phyloP scores from a whole-genome alignment of 2,888 invertebrate genomes.

The Drosophila niveifrons region DNA sequence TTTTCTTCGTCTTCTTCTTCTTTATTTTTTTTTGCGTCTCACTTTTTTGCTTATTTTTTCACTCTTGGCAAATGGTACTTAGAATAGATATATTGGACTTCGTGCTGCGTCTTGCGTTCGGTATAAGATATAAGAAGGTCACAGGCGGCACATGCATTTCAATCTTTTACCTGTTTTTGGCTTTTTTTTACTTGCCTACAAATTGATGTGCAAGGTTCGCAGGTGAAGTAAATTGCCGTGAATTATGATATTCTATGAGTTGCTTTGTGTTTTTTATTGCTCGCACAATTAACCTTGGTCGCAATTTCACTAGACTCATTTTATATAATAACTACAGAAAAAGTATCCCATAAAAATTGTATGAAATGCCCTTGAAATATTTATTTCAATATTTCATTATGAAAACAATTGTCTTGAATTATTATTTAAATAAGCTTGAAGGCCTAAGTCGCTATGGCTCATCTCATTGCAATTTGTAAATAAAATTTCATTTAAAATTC shows the following conservation, averaged over 20 bases:
- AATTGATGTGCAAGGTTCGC: conserved; percentile 47
- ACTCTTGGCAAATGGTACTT: conserved; percentile 20
- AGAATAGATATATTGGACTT: conserved; percentile 26
- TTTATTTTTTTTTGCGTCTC: conserved; percentile 10
- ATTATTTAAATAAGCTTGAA: neutral
- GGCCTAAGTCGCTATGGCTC: too few relatives aligned
- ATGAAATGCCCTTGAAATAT: conserved; percentile 29
- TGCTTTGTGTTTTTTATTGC: conserved; percentile 56
- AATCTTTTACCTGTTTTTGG: conserved; percentile 63
- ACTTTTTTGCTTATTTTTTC: conserved; percentile 32
- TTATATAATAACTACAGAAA: conserved; percentile 38
- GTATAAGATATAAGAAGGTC: conserved; percentile 35
- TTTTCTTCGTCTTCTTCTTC: conserved; percentile 19
- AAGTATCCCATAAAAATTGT: conserved; percentile 12
- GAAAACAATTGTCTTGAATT: neutral
- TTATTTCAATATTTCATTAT: neutral
- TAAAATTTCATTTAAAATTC: too few relatives aligned
- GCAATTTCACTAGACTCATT: conserved; percentile 54
- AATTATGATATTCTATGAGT: conserved; percentile 63
- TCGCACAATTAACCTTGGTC: conserved; percentile 71
- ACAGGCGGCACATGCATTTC: conserved; percentile 25
- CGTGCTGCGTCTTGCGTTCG: conserved; percentile 10
- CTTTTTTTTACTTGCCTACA: conserved; percentile 17
- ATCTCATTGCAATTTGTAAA: too few relatives aligned
- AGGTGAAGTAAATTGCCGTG: conserved; percentile 64